Evolutionary conservation across 2,888 invertebrate genomes (phyloP), one percentile per base, ranked within the genome.

Genomic region (Xylocampa areola): DNA sequence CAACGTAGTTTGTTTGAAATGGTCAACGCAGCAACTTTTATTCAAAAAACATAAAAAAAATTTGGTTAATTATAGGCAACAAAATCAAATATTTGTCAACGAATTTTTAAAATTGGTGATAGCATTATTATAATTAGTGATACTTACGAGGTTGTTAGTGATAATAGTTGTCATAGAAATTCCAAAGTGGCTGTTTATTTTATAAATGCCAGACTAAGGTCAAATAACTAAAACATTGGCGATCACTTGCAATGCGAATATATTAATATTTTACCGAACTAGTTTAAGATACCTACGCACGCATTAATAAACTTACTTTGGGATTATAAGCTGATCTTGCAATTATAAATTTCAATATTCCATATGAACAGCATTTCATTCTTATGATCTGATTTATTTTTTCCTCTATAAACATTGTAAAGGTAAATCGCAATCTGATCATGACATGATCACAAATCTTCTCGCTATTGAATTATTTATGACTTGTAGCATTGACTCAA

Each of bases 161-260:
- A 39, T 55, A 35, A 48, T 61, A 64, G 6, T 63, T 40, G 44
- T 67, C 41, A 69, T 59, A 74, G 53, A 69, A 82, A 72, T 74
- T 70, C 73, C 64, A 58, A 66, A 62, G 49, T 57, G 55, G 57
- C 70, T 71, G 71, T 68, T 70, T 73, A 72, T 73, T 73, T 72
- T 64, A 63, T 65, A 73, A 75, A 76, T 71, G 67, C 74, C 65
- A 71, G 41, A 58, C 63, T 74, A 71, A 74, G 73, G 71, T 76
- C 77, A 69, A 60, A 78, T 77, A 82, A 73, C 76, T 81, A 73
- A 66, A 66, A 66, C 74, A 73, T 64, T 73, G 67, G 64, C 68
- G 72, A 75, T 72, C 63, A 68, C 60, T 70, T 58, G 68, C 67
- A 71, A 68, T 54, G 63, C 54, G 80, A 78, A 81, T 81, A 79